These are phyloP conservation scores for Stenodema calcarata DNA, from an alignment of 2,888 invertebrate genomes.

Conservation along the genomic window DNA sequence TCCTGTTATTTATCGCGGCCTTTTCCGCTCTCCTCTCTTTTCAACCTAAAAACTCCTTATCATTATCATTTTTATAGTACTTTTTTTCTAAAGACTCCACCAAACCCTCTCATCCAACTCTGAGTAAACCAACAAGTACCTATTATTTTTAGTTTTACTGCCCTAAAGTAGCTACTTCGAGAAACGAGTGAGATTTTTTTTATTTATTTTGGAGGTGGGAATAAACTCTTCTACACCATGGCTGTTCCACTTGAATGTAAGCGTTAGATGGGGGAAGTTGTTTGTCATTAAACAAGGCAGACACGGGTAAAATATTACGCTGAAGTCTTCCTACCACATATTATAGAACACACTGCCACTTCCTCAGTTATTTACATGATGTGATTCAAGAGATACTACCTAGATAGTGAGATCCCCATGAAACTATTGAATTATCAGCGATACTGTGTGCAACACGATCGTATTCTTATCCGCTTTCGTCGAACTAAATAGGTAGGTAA, in stretches of 20 bases:
- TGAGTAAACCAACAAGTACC: background rate
- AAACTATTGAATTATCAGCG: too few species aligned
- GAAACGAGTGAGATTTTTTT: background rate
- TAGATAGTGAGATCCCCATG: too few species aligned
- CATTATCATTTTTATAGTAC: conserved; percentile 46
- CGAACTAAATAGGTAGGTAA: too few species aligned
- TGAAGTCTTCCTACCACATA: background rate
- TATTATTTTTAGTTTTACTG: conserved; percentile 27
- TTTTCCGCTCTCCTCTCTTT: conserved; percentile 34
- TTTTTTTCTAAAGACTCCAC: background rate
- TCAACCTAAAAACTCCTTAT: conserved; percentile 35
- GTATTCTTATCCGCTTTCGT: too few species aligned
- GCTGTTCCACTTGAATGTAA: background rate
- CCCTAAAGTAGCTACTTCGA: background rate
- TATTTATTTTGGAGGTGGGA: conserved; percentile 1
- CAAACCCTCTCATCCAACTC: background rate
- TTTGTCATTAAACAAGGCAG: background rate
- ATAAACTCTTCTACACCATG: background rate
- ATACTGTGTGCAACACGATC: too few species aligned
- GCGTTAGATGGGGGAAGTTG: background rate
- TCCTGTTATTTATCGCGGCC: conserved; percentile 41
- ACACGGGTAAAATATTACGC: background rate
- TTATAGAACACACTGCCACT: background rate
- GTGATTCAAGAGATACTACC: too few species aligned
- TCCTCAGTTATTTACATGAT: too few species aligned